Conservation (phyloP, 2,888 invertebrate genomes). For the Acanthosepion lycidas region DNA sequence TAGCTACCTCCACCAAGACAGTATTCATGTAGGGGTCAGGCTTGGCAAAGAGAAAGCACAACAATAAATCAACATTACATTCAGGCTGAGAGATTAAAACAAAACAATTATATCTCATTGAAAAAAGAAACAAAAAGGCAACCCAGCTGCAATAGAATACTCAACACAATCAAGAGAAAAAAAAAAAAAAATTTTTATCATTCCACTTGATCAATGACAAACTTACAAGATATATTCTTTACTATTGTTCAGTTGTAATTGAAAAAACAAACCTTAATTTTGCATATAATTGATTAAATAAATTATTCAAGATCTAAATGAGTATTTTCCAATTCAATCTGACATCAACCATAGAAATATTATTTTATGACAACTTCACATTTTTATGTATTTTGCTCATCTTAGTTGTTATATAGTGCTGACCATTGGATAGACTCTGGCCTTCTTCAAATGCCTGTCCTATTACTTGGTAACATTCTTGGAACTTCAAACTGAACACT, state of each 20-base stretch:
- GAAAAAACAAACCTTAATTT: too few species aligned
- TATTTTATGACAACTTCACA: too few species aligned
- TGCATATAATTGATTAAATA: too few species aligned
- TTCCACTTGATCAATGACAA: not conserved
- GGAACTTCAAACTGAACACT: too few species aligned
- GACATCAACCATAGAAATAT: too few species aligned
- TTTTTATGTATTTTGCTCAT: too few species aligned
- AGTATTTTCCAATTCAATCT: too few species aligned
- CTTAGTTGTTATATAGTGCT: too few species aligned
- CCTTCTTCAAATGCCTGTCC: too few species aligned
- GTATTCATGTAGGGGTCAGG: constrained; percentile 44
- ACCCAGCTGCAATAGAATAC: constrained; percentile 18
- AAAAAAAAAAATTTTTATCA: not conserved
- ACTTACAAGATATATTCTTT: not conserved
- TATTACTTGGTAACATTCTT: too few species aligned
- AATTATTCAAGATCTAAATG: too few species aligned
- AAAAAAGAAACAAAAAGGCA: not conserved
- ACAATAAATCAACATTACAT: constrained; percentile 33
- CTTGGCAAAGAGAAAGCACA: constrained; percentile 37
- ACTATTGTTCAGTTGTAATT: not conserved
- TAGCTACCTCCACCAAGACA: constrained; percentile 47
- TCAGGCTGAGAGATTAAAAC: not conserved
- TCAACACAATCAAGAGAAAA: not conserved
- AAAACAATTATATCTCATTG: not conserved
- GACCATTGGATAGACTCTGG: too few species aligned